Evolutionary conservation across 2,113 vertebrate genomes (phyloP).

Genomic region (Proterorhinus semilunaris): DNA sequence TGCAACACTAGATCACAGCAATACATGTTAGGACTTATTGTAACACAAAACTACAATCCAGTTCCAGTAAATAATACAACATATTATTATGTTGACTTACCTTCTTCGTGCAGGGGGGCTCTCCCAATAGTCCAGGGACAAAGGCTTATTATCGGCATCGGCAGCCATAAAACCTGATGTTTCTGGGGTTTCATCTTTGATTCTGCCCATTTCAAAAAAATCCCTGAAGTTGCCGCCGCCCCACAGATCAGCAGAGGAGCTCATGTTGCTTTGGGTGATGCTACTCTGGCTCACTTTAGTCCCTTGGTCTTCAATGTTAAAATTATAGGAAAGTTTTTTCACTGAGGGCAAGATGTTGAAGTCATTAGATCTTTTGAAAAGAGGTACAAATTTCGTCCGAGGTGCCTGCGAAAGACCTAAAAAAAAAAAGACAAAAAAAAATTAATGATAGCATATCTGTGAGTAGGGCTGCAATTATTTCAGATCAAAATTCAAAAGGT

Average conservation of each 20-base stretch:
- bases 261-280: neutral
- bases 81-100: constrained; percentile 34
- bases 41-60: too few species aligned
- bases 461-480: too few species aligned
- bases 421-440: constrained; percentile 14
- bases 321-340: constrained; percentile 46
- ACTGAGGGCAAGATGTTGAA: constrained; percentile 40
- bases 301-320: constrained; percentile 43
- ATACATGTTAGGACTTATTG: too few species aligned
- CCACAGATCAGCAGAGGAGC: constrained; percentile 51
- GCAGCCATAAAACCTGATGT: constrained; percentile 27
- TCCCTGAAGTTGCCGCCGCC: constrained; percentile 38
- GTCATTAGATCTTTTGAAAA: constrained; percentile 59
- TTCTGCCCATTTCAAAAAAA: constrained; percentile 54
- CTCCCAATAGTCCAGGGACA: constrained; percentile 35
- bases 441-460: neutral
- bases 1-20: too few species aligned
- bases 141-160: constrained; percentile 24
- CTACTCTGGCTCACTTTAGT: constrained; percentile 28
- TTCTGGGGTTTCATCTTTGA: constrained; percentile 63
- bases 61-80: too few species aligned
- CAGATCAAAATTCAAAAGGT: too few species aligned
- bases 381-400: constrained; percentile 64
- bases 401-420: constrained; percentile 70
- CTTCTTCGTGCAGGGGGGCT: constrained; percentile 57